These are phyloP conservation scores for Probosciger aterrimus DNA, from an alignment of 2,113 vertebrate genomes.

Conservation along the genomic window DNA sequence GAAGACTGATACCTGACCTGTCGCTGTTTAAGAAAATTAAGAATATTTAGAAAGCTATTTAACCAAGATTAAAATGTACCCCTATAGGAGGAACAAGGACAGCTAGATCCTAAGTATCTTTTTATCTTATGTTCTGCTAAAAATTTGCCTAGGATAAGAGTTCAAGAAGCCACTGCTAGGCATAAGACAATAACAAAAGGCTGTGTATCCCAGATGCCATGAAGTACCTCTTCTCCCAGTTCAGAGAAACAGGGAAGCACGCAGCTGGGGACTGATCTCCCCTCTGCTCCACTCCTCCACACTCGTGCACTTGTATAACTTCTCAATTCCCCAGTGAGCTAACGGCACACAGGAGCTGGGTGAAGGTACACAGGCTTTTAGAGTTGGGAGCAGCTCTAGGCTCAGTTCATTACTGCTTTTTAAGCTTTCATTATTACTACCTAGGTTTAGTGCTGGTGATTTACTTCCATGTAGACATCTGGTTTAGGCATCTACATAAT, in stretches of 20 bases:
- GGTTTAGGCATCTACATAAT: background rate
- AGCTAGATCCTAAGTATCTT: background rate
- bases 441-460: background rate
- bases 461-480: background rate
- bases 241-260: background rate
- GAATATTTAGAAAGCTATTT: background rate
- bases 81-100: background rate
- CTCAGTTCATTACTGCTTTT: background rate
- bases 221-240: background rate
- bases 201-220: fast-evolving
- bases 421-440: background rate
- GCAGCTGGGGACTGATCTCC: too few species aligned
- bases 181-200: fast-evolving
- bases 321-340: fast-evolving
- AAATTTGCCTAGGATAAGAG: background rate
- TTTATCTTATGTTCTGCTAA: background rate
- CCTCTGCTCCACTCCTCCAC: fast-evolving
- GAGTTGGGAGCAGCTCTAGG: background rate
- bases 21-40: background rate
- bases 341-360: background rate
- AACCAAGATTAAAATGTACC: background rate
- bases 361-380: background rate
- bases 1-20: background rate
- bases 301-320: fast-evolving
- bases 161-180: background rate